These are phyloP conservation scores for Shinisaurus crocodilurus DNA, from an alignment of 2,113 vertebrate species.

Conservation along the genomic window DNA sequence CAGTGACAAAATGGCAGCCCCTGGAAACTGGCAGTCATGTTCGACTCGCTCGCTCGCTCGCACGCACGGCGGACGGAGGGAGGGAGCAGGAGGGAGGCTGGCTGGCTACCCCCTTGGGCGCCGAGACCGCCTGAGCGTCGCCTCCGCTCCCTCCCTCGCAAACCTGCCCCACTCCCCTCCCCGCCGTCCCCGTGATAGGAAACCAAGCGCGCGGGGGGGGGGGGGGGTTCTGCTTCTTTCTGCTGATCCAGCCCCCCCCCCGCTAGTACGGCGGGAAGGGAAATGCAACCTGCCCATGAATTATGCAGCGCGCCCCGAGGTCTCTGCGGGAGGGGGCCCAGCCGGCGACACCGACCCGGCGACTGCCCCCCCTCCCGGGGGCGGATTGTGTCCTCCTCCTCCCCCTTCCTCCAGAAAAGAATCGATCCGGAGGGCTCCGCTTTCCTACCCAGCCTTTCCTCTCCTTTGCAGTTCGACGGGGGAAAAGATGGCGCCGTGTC, in stretches of 20 bases:
- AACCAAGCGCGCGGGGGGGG: background rate
- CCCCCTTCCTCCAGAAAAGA: too few relatives aligned
- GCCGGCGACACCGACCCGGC: background rate
- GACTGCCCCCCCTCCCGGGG: background rate
- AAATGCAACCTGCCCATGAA: background rate
- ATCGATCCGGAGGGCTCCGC: conserved; percentile 24
- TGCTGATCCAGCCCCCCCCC: too few relatives aligned
- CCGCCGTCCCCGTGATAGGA: background rate
- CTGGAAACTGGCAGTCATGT: conserved; percentile 63
- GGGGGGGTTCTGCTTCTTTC: background rate
- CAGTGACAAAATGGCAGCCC: conserved; percentile 80
- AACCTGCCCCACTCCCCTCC: background rate
- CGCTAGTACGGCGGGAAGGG: background rate
- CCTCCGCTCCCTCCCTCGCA: background rate
- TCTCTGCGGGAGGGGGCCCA: background rate
- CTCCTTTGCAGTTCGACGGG: conserved; percentile 42
- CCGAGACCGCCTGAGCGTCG: background rate
- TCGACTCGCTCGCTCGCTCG: conserved; percentile 51
- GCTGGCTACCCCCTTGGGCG: background rate
- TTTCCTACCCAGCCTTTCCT: conserved; percentile 16
- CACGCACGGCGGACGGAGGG: background rate
- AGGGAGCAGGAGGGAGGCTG: background rate
- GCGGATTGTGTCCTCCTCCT: background rate
- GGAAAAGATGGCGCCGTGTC: conserved; percentile 77
- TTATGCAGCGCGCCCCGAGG: background rate